Evolutionary conservation across 2,888 invertebrate species (phyloP), one percentile per base, ranked within the genome.

Genomic region (Oeneis ivallda): DNA sequence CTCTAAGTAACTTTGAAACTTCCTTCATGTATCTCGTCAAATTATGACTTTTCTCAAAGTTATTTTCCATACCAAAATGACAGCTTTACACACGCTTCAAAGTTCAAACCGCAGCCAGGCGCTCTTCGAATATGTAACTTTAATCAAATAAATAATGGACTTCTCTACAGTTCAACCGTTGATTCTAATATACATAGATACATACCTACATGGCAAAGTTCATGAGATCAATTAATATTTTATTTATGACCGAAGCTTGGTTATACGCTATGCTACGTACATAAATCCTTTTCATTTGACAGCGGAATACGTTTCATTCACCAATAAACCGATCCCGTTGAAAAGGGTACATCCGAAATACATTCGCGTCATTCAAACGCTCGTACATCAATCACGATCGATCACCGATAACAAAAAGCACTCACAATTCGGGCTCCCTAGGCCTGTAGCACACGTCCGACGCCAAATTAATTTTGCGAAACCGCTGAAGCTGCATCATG

Each of bases 361-460:
- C 62, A 62, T 50, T 62, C 62, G 26, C 62, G 45, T 62, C 62
- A 62, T 62, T 62, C 62, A 53, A 54, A 62, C 54, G 50, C 41
- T 26, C 61, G 34, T 32, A 53, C 62, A 62, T 62, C 62, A 53
- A 62, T 62, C 62, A 54, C 62, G 53, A 62, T 62, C 62, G 53
- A 62, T 62, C 62, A 54, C 62, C 34, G 62, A 62, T 62, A 62
- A 45, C 62, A 54, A 43, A 52, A 62, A 45, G 62, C 58, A 92
- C 95, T 95, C 89, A 98, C 98, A 94, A 98, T 93, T 99, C 98
- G 9, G 99, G 99, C 89, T 99, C 99, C 93, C 99, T 99, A 92
- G 26, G 26, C 26, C 5, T 26, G 26, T 26, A 26, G 26, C 26
- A 26, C 3, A 26, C 26, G 99, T 99, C 76, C 99, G 94, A 91